Percentiles rank a stretch among this genome's conserved stretches.
phyloP scores from a whole-genome alignment of 2,797 vertebrate species.

The Sandelia bainsii region DNA sequence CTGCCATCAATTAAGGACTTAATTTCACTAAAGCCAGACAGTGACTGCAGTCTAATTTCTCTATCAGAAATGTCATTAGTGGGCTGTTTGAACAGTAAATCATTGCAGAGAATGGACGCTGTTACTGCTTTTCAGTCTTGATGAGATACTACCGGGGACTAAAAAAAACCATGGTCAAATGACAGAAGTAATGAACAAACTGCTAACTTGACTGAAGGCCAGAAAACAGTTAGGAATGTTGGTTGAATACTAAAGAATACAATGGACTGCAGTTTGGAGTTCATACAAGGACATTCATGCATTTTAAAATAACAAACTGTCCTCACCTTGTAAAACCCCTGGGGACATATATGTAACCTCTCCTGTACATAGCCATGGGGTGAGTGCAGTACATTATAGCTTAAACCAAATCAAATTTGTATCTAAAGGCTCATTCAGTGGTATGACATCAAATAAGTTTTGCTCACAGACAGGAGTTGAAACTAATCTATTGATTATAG shows the following conservation, averaged over 20 bases:
- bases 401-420: slow-evolving; percentile 10
- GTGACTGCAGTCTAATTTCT: slow-evolving; percentile 68
- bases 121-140: slow-evolving; percentile 49
- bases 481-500: slow-evolving; percentile 77
- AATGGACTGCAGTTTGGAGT: neutral
- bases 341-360: neutral
- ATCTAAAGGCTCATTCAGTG: slow-evolving; percentile 19
- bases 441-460: slow-evolving; percentile 21
- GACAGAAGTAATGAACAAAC: slow-evolving; percentile 58
- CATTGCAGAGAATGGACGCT: slow-evolving; percentile 59
- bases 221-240: slow-evolving; percentile 9
- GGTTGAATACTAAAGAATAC: slow-evolving; percentile 35
- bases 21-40: slow-evolving; percentile 73
- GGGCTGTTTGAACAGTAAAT: slow-evolving; percentile 79
- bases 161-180: slow-evolving; percentile 52
- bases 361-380: neutral
- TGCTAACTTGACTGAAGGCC: slow-evolving; percentile 33
- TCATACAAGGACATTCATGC: neutral
- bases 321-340: neutral
- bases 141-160: slow-evolving; percentile 54
- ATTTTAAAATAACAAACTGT: slow-evolving; percentile 1
- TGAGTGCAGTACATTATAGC: slow-evolving; percentile 21
- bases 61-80: slow-evolving; percentile 79
- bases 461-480: slow-evolving; percentile 52
- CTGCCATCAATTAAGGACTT: slow-evolving; percentile 75